Evolutionary conservation across 2,797 vertebrate genomes (phyloP).

Genomic region (Siniperca scherzeri): DNA sequence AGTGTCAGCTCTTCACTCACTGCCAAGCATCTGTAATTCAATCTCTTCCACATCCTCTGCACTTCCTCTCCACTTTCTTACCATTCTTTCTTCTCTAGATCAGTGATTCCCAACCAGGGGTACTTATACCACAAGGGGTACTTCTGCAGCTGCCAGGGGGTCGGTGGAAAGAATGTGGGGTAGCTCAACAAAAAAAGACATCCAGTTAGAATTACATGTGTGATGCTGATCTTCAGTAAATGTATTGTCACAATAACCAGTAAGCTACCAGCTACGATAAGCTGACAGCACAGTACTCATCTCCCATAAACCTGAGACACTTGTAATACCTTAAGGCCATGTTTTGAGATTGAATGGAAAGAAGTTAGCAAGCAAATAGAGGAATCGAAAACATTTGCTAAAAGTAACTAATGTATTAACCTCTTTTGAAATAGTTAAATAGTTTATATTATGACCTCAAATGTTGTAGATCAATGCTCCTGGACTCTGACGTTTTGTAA

Average conservation of each 20-base stretch:
- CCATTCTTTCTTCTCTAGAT: slow-evolving; percentile 4
- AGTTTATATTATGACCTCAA: not conserved
- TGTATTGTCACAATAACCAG: not conserved
- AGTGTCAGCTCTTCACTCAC: slow-evolving; percentile 2
- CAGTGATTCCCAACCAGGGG: slow-evolving; percentile 8
- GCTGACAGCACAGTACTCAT: not conserved
- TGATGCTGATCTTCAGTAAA: not conserved
- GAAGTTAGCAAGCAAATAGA: not conserved
- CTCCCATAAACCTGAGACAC: not conserved
- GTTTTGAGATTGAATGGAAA: not conserved
- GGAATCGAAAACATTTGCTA: not conserved
- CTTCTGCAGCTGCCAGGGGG: not conserved
- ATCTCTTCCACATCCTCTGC: slow-evolving; percentile 8
- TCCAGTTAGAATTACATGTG: not conserved
- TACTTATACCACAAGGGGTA: not conserved
- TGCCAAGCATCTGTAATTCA: slow-evolving; percentile 27
- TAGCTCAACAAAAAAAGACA: not conserved
- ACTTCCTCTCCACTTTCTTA: slow-evolving; percentile 2
- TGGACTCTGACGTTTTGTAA: not conserved
- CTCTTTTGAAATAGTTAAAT: not conserved
- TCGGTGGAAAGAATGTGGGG: not conserved
- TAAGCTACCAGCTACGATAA: not conserved
- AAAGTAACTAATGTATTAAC: not conserved
- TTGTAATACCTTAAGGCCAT: not conserved
- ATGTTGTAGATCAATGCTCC: not conserved